Conservation (phyloP, 2,113 vertebrate species). For the Alexandromys fortis region DNA sequence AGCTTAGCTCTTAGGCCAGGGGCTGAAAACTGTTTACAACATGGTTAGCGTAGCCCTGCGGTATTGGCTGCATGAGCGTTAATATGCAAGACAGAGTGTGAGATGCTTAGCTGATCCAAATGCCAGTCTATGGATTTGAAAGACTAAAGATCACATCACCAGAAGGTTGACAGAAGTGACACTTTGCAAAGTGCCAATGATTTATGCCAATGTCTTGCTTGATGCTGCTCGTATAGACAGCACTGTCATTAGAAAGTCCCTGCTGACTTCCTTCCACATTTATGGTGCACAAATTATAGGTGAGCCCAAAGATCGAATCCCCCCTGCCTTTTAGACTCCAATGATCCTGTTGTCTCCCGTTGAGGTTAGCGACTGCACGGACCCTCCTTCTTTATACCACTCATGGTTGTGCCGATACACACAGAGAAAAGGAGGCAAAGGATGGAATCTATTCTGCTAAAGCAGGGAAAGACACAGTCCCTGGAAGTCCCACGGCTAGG, state of each 20-base stretch:
- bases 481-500: neutral
- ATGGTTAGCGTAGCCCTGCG: slow-evolving; percentile 84
- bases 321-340: slow-evolving; percentile 88
- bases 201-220: slow-evolving; percentile 95
- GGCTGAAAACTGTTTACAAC: slow-evolving; percentile 88
- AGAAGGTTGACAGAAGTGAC: slow-evolving; percentile 96
- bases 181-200: slow-evolving; percentile 95
- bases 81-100: slow-evolving; percentile 93
- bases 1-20: slow-evolving; percentile 88
- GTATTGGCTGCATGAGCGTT: slow-evolving; percentile 91
- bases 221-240: slow-evolving; percentile 97
- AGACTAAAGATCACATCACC: slow-evolving; percentile 99
- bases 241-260: slow-evolving; percentile 96
- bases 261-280: slow-evolving; percentile 88
- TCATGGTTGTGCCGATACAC: slow-evolving; percentile 61
- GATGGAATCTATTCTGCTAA: slow-evolving; percentile 26
- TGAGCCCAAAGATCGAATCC: slow-evolving; percentile 90
- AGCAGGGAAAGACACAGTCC: slow-evolving; percentile 16
- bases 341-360: slow-evolving; percentile 84
- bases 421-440: neutral
- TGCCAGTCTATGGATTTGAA: slow-evolving; percentile 99
- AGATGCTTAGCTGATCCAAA: slow-evolving; percentile 95
- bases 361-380: slow-evolving; percentile 70
- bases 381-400: slow-evolving; percentile 68
- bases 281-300: slow-evolving; percentile 96